Conservation (phyloP, 2,113 vertebrate species). For the Indicator maculatus region DNA sequence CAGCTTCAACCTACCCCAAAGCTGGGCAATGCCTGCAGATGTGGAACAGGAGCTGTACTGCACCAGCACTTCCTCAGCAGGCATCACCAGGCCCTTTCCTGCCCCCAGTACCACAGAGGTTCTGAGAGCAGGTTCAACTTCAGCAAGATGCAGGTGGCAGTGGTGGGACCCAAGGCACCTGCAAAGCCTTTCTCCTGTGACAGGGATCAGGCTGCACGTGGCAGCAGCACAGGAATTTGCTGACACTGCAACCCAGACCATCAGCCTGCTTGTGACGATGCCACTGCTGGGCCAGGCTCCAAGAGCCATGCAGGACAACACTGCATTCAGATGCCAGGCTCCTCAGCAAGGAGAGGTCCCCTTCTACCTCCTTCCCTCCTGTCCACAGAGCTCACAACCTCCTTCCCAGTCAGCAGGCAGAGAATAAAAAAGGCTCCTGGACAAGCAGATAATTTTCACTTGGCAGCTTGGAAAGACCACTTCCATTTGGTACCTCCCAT, state of each 20-base stretch:
- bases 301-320: not conserved
- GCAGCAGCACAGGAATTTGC: not conserved
- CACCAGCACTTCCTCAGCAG: not conserved
- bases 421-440: not conserved
- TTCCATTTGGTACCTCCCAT: not conserved
- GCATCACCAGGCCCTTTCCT: fast-evolving
- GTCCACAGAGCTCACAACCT: not conserved
- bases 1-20: not conserved
- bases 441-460: not conserved
- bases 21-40: not conserved
- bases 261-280: fast-evolving
- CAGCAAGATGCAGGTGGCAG: not conserved
- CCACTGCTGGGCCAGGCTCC: not conserved
- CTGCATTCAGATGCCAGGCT: not conserved
- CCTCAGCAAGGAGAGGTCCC: not conserved
- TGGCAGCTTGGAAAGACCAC: not conserved
- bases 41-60: not conserved
- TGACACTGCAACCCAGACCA: fast-evolving
- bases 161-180: not conserved
- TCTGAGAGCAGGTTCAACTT: not conserved
- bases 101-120: not conserved
- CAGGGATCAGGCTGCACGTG: not conserved
- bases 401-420: not conserved
- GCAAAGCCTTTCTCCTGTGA: not conserved
- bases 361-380: not conserved